Evolutionary conservation across 1,140 invertebrate genomes (phyloP), one percentile per base, ranked within the genome.

Genomic region (Lepidurus arcticus): DNA sequence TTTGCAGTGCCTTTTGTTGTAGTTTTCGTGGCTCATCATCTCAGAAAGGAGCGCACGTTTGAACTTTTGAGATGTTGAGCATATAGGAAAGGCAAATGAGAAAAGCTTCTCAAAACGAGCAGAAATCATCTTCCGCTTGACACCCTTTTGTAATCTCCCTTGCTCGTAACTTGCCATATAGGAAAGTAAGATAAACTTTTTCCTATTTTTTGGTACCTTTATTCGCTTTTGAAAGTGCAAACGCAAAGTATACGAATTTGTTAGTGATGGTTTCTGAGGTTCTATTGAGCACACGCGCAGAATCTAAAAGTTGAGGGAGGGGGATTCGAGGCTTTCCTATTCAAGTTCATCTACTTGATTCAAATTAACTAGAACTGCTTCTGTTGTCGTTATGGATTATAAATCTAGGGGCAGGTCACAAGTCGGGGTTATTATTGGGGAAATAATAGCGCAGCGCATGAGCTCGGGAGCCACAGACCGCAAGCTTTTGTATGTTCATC

Each of bases 101-200:
- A 65, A 65, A 65, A 65, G 53, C 53, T 65, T 65, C 53, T 13
- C 53, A 13, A 65, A 65, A 65, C 13, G 53, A 65, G 53, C 53
- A 65, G 53, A 65, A 65, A 65, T 65, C 53, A 65, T 21, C 53
- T 65, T 65, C 53, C 53, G 53, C 53, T 65, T 65, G 53, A 65
- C 53, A 65, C 53, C 53, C 53, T 65, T 65, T 65, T 65, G 53
- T 65, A 65, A 65, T 65, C 13, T 65, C 53, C 21, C 21, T 10
- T 21, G 8, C 53, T 9, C 53, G 16, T 65, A 65, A 65, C 16
- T 65, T 65, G 21, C 53, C 16, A n/a, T 65, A n/a, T 10, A 5
- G 53, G 21, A 16, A 16, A 13, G 16, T 21, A 65, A 65, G 34
- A 3, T 34, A 21, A 10, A 7, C 3, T 65, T 65, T 65, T 65